Conservation (phyloP, 2,113 vertebrate genomes). For the Acinonyx jubatus region DNA sequence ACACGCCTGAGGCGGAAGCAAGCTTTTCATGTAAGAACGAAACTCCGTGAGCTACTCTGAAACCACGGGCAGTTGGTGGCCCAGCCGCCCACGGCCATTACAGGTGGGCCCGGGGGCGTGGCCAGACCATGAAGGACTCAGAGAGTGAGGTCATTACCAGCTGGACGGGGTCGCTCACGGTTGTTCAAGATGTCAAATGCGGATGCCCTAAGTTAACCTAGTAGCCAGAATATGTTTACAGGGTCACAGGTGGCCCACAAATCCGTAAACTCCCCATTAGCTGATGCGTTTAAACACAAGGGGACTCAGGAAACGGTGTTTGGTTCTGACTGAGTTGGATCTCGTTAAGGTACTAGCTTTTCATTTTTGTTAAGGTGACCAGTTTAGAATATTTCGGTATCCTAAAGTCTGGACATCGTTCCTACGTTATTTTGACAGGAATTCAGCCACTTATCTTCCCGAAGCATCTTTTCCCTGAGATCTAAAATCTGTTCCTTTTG, state of each 20-base stretch:
- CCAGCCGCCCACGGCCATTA: background rate
- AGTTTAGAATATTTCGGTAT: background rate
- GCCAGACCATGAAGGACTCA: background rate
- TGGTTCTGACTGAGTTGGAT: background rate
- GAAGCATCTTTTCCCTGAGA: background rate
- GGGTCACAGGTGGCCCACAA: background rate
- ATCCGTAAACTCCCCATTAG: too few species aligned
- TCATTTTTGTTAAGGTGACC: background rate
- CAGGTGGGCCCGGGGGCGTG: too few species aligned
- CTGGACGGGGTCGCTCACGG: too few species aligned
- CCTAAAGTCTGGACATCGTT: too few species aligned
- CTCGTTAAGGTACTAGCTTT: background rate
- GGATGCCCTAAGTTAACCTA: background rate
- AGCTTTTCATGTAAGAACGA: background rate
- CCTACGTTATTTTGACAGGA: background rate
- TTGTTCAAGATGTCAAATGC: background rate
- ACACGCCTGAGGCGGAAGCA: too few species aligned
- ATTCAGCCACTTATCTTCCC: background rate
- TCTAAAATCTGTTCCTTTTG: background rate
- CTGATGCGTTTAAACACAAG: background rate
- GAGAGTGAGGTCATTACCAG: too few species aligned
- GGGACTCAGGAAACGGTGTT: background rate
- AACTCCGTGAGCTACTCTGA: background rate
- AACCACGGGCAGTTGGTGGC: background rate
- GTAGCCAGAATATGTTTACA: background rate